These are phyloP conservation scores for Dynastes hyllus DNA, from an alignment of 2,888 invertebrate genomes.

Conservation along the genomic window DNA sequence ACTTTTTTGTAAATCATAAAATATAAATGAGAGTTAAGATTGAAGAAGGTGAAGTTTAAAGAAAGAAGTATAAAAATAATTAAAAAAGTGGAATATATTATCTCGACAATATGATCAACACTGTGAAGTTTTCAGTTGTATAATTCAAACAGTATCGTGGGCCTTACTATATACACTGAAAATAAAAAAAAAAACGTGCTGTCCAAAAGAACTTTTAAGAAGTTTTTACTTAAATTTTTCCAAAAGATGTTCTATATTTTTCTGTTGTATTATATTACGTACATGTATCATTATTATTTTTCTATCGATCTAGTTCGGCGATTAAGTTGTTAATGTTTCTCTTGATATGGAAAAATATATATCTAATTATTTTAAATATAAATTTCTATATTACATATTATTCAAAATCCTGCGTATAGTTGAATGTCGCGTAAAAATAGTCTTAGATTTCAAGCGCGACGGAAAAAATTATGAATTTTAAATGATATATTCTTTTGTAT, in stretches of 20 bases:
- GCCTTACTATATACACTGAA: conserved; percentile 74
- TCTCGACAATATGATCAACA: conserved; percentile 66
- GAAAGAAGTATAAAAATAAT: conserved; percentile 30
- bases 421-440: conserved; percentile 41
- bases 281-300: conserved; percentile 42
- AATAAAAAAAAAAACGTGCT: conserved; percentile 69
- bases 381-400: conserved; percentile 43
- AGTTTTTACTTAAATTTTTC: conserved; percentile 43
- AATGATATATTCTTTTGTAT: conserved; percentile 63
- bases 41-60: conserved; percentile 24
- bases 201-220: conserved; percentile 67
- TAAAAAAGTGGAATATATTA: conserved; percentile 33
- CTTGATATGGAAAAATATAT: conserved; percentile 35
- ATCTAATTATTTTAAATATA: conserved; percentile 41
- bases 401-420: conserved; percentile 37
- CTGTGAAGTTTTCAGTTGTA: conserved; percentile 72
- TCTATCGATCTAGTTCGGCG: conserved; percentile 32
- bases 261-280: conserved; percentile 43
- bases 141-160: conserved; percentile 73
- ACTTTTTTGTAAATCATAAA: conserved; percentile 34
- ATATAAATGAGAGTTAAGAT: conserved; percentile 40
- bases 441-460: conserved; percentile 36
- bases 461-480: conserved; percentile 32
- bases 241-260: conserved; percentile 40
- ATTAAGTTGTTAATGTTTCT: conserved; percentile 41